phyloP scores from a whole-genome alignment of 2,888 invertebrate genomes.

The Cryptocephalus moraei region DNA sequence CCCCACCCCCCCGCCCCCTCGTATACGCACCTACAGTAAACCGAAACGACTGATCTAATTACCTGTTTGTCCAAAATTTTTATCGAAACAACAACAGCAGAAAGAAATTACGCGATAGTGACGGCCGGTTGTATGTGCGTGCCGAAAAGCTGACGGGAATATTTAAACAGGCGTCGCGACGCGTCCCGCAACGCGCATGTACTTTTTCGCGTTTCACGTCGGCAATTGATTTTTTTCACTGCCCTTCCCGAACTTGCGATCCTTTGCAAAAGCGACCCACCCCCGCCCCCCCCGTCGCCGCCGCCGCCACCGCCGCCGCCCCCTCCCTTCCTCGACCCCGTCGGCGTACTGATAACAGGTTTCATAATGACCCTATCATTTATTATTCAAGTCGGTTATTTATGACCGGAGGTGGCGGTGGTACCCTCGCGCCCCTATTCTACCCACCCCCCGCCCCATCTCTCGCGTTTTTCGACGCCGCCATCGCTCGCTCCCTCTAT shows the following conservation, averaged over 20 bases:
- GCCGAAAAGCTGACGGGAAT: slow-evolving; percentile 19
- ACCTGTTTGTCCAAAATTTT: neutral
- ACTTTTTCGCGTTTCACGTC: slow-evolving; percentile 17
- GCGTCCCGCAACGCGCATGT: slow-evolving; percentile 23
- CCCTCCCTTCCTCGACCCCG: slow-evolving; percentile 5
- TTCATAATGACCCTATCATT: slow-evolving; percentile 28
- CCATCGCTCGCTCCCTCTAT: too few species aligned
- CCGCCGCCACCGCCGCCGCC: neutral
- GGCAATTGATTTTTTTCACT: slow-evolving; percentile 30
- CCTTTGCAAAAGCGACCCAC: slow-evolving; percentile 25
- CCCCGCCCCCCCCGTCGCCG: neutral
- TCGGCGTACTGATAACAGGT: slow-evolving; percentile 27
- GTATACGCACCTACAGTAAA: too few species aligned
- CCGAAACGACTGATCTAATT: neutral
- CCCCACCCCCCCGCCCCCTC: too few species aligned
- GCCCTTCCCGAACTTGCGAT: slow-evolving; percentile 31
- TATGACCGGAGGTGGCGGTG: slow-evolving; percentile 16
- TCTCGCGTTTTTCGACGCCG: too few species aligned
- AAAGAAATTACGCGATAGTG: neutral
- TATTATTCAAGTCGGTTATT: slow-evolving; percentile 27
- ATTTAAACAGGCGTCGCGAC: slow-evolving; percentile 13
- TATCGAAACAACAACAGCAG: neutral
- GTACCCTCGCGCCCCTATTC: too few species aligned
- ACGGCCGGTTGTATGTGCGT: slow-evolving; percentile 5
- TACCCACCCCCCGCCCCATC: neutral